Evolutionary conservation across 1,140 invertebrate genomes (phyloP).

Genomic region (Brachionus rotundiformis): DNA sequence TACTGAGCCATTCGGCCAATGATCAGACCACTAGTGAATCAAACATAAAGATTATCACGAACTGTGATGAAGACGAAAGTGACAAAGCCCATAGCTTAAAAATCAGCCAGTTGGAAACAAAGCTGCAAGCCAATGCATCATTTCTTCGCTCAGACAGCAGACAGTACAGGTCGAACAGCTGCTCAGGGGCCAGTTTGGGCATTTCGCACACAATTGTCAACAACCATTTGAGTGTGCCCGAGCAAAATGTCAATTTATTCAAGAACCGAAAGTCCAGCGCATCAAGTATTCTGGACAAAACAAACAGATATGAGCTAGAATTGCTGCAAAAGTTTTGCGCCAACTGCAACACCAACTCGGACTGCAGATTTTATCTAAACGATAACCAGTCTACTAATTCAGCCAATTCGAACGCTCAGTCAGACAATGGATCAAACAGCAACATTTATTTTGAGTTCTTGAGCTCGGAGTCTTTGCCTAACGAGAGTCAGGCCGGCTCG

Average conservation of each 20-base stretch:
- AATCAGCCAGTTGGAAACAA: neutral
- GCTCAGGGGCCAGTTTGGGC: neutral
- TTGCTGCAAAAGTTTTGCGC: neutral
- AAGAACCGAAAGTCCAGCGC: conserved; percentile 9
- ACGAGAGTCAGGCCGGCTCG: neutral
- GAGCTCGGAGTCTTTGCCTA: neutral
- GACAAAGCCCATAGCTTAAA: neutral
- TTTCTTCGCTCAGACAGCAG: neutral
- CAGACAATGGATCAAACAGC: neutral
- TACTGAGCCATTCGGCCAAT: neutral
- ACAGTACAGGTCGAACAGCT: conserved; percentile 8
- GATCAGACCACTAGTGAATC: neutral
- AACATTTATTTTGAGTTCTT: conserved; percentile 20
- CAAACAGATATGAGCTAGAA: conserved; percentile 6
- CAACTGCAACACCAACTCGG: neutral
- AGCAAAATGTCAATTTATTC: neutral
- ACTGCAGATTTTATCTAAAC: neutral
- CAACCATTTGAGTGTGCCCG: conserved; percentile 32
- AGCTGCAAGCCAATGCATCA: neutral
- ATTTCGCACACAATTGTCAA: neutral
- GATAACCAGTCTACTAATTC: conserved; percentile 18
- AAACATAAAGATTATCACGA: conserved; percentile 9
- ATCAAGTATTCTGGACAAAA: conserved; percentile 2
- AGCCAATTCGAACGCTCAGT: neutral
- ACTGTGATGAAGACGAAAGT: neutral